phyloP scores from a whole-genome alignment of 2,113 vertebrate genomes.

The Microcebus jonahi region DNA sequence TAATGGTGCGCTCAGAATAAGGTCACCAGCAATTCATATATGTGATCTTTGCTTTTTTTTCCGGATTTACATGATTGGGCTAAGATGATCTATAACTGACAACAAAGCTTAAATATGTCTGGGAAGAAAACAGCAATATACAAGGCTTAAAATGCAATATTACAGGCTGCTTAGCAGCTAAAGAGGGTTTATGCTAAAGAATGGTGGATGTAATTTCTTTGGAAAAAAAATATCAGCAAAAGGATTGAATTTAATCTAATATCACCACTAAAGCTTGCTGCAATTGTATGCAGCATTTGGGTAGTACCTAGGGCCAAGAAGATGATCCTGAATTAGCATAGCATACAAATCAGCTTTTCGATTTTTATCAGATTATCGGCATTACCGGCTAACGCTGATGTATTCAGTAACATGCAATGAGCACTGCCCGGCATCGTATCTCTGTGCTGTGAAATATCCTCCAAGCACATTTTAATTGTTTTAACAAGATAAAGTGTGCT shows the following conservation, averaged over 20 bases:
- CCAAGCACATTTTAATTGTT: conserved; percentile 84
- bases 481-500: conserved; percentile 84
- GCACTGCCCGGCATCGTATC: conserved; percentile 80
- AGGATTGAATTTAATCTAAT: conserved; percentile 95
- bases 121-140: conserved; percentile 73
- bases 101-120: conserved; percentile 79
- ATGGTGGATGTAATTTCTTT: conserved; percentile 91
- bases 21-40: background rate
- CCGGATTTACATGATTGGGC: conserved; percentile 49
- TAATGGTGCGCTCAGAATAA: background rate
- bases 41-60: background rate
- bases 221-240: conserved; percentile 90
- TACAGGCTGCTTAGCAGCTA: conserved; percentile 79
- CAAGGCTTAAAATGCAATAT: conserved; percentile 78
- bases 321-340: conserved; percentile 92
- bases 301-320: conserved; percentile 84
- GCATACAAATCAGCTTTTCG: conserved; percentile 90
- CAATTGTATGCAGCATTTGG: conserved; percentile 85
- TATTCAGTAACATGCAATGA: conserved; percentile 76
- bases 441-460: conserved; percentile 78
- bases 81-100: conserved; percentile 65
- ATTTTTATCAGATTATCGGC: conserved; percentile 92
- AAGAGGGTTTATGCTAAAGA: conserved; percentile 87
- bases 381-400: conserved; percentile 86
- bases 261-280: conserved; percentile 88